phyloP scores from a whole-genome alignment of 2,888 invertebrate genomes.

The Tricholauxania praeusta region DNA sequence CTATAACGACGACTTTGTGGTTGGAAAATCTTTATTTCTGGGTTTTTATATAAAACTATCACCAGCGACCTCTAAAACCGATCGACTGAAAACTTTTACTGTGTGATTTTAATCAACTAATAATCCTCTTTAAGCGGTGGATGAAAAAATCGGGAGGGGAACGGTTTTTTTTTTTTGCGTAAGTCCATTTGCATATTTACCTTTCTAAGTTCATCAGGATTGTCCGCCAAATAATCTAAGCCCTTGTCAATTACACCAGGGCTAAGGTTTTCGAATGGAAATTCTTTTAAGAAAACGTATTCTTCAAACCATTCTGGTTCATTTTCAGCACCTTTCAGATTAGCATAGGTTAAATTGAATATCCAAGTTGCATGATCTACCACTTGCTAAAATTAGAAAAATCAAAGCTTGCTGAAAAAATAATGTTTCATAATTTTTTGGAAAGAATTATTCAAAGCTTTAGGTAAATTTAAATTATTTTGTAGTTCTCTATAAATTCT shows the following conservation, averaged over 20 bases:
- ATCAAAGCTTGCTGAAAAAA: neutral
- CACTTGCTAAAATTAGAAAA: constrained; percentile 71
- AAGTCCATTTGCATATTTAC: constrained; percentile 41
- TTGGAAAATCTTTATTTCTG: too few relatives aligned
- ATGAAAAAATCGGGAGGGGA: too few relatives aligned
- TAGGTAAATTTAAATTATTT: too few relatives aligned
- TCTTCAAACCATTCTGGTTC: constrained; percentile 79
- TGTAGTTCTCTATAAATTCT: too few relatives aligned
- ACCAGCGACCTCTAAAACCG: too few relatives aligned
- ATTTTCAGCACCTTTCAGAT: constrained; percentile 69
- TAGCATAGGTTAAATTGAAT: constrained; percentile 81
- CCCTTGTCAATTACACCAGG: constrained; percentile 74
- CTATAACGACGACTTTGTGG: too few relatives aligned
- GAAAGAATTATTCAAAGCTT: constrained; percentile 40
- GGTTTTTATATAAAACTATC: too few relatives aligned
- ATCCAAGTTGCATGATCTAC: constrained; percentile 77
- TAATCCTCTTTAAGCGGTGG: too few relatives aligned
- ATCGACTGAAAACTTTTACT: too few relatives aligned
- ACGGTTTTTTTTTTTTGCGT: too few relatives aligned
- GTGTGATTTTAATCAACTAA: too few relatives aligned
- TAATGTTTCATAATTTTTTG: too few relatives aligned
- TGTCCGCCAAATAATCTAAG: constrained; percentile 71
- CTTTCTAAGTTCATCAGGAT: constrained; percentile 55
- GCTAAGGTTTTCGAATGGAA: constrained; percentile 72
- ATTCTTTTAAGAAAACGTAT: constrained; percentile 79